Conservation (phyloP, 1,140 invertebrate genomes). For the Phocides pigmalion region DNA sequence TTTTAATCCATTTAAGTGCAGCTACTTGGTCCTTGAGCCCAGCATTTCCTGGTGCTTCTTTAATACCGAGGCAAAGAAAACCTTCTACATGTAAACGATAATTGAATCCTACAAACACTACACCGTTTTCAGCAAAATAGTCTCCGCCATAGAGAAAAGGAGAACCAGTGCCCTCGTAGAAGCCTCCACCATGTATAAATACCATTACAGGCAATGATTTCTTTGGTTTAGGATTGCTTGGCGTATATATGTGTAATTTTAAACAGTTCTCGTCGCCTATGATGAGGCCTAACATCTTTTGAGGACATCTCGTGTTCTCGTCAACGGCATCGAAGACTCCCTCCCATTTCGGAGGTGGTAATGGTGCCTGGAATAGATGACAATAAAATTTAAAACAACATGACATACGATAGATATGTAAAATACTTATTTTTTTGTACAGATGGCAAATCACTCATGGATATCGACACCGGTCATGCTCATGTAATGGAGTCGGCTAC, state of each 20-base stretch:
- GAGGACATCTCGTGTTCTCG: slow-evolving; percentile 69
- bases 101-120: slow-evolving; percentile 88
- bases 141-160: slow-evolving; percentile 84
- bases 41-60: slow-evolving; percentile 84
- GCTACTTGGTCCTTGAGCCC: slow-evolving; percentile 85
- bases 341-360: slow-evolving; percentile 78
- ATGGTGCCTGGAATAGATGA: slow-evolving; percentile 75
- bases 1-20: slow-evolving; percentile 84
- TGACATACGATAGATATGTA: too few species aligned
- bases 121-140: slow-evolving; percentile 86
- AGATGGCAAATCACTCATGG: too few species aligned
- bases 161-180: slow-evolving; percentile 83
- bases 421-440: too few species aligned
- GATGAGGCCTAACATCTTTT: slow-evolving; percentile 53
- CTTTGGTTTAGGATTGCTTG: slow-evolving; percentile 50
- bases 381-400: neutral
- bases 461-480: too few species aligned
- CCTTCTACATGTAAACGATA: slow-evolving; percentile 87
- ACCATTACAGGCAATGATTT: slow-evolving; percentile 85
- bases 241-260: slow-evolving; percentile 92
- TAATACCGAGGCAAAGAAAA: slow-evolving; percentile 85
- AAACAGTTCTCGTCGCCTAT: slow-evolving; percentile 90
- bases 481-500: too few species aligned
- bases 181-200: slow-evolving; percentile 87
- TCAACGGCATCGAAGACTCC: slow-evolving; percentile 79